Conservation (phyloP, 2,888 invertebrate genomes). For the Drosophila mulleri region DNA sequence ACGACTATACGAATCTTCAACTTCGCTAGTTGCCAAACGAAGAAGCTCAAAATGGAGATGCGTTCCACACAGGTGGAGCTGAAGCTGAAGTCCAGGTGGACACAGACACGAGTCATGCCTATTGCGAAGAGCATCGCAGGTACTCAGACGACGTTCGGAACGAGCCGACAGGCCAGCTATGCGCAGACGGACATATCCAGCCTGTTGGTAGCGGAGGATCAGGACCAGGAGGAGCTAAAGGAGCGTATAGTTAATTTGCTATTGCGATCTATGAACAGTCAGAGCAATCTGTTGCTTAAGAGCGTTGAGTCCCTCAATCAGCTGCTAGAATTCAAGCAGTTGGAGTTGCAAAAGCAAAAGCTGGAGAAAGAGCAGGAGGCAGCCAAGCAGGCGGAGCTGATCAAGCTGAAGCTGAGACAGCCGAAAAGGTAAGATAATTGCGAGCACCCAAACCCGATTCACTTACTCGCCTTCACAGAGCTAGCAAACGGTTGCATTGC, state of each 20-base stretch:
- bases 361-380: neutral
- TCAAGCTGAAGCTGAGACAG: constrained; percentile 9
- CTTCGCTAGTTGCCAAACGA: constrained; percentile 31
- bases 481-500: constrained; percentile 8
- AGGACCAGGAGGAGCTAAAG: constrained; percentile 16
- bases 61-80: constrained; percentile 37
- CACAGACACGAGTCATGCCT: constrained; percentile 21
- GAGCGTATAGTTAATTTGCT: constrained; percentile 22
- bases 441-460: neutral
- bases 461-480: constrained; percentile 7
- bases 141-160: constrained; percentile 26
- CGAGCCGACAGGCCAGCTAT: neutral
- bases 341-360: constrained; percentile 12
- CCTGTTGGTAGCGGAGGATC: neutral
- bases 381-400: neutral
- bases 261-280: constrained; percentile 20
- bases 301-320: constrained; percentile 38
- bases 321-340: constrained; percentile 37
- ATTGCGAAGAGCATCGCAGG: neutral
- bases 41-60: neutral
- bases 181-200: constrained; percentile 36
- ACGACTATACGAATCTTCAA: constrained; percentile 8
- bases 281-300: constrained; percentile 25
- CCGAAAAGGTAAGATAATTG: constrained; percentile 15
- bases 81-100: constrained; percentile 1